phyloP scores from a whole-genome alignment of 37 sponge, comb jelly and placozoan genomes.

The Beroe ovata region DNA sequence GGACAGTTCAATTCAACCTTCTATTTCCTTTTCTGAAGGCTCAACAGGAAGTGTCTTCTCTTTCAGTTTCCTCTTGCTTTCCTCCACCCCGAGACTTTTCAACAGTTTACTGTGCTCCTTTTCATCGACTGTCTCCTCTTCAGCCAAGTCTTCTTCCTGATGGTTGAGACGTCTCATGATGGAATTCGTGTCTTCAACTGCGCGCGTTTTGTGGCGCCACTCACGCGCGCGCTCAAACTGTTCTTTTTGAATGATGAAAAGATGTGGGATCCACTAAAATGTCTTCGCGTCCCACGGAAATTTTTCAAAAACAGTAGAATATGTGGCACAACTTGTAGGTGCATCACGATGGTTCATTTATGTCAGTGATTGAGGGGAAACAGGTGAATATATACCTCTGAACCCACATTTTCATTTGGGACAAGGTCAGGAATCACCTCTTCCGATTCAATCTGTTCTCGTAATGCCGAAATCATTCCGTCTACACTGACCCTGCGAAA shows the following conservation, averaged over 20 bases:
- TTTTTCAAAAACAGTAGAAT: too few relatives aligned
- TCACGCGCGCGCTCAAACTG: not conserved
- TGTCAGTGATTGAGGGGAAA: too few relatives aligned
- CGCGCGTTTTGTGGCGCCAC: too few relatives aligned
- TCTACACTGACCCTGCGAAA: not conserved
- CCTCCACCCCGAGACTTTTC: constrained; percentile 34
- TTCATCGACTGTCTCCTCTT: not conserved
- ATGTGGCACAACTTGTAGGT: too few relatives aligned
- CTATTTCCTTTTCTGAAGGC: constrained; percentile 7
- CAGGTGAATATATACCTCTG: too few relatives aligned
- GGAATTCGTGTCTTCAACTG: too few relatives aligned
- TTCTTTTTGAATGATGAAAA: not conserved
- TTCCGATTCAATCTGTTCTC: too few relatives aligned
- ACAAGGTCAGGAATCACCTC: too few relatives aligned
- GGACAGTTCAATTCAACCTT: constrained; percentile 9
- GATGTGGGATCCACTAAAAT: not conserved
- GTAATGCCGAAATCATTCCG: not conserved
- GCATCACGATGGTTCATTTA: too few relatives aligned
- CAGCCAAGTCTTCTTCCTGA: not conserved
- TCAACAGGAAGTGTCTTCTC: constrained; percentile 60
- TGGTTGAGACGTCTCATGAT: too few relatives aligned
- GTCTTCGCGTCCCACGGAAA: not conserved
- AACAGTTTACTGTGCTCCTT: constrained; percentile 14
- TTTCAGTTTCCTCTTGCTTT: constrained; percentile 18
- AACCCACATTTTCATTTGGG: too few relatives aligned